phyloP scores from a whole-genome alignment of 2,797 vertebrate genomes.

The Sebastes matsubarae region DNA sequence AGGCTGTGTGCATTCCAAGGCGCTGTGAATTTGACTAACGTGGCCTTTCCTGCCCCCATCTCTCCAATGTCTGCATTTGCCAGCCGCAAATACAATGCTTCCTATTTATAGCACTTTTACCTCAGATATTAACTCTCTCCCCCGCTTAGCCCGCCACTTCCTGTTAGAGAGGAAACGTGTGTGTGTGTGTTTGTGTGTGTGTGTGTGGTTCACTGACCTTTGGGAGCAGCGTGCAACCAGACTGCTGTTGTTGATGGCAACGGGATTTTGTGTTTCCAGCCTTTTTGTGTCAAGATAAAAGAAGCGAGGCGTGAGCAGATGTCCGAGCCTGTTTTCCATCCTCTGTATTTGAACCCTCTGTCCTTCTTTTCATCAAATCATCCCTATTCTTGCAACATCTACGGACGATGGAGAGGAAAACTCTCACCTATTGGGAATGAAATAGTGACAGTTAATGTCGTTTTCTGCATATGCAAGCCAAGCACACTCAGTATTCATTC shows the following conservation, averaged over 20 bases:
- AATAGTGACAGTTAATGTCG: neutral
- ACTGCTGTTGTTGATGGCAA: slow-evolving; percentile 58
- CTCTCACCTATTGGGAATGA: neutral
- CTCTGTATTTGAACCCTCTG: neutral
- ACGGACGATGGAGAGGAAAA: neutral
- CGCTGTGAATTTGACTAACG: slow-evolving; percentile 61
- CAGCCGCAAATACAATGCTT: slow-evolving; percentile 70
- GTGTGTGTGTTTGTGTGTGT: slow-evolving; percentile 27
- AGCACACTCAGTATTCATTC: slow-evolving; percentile 21
- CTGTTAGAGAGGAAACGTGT: slow-evolving; percentile 71
- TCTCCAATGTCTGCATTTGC: slow-evolving; percentile 50
- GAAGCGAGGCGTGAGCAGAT: slow-evolving; percentile 44
- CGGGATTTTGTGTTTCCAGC: slow-evolving; percentile 61
- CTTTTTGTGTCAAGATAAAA: slow-evolving; percentile 50
- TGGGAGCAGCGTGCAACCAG: slow-evolving; percentile 39
- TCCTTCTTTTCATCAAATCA: slow-evolving; percentile 3
- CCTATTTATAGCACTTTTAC: slow-evolving; percentile 80
- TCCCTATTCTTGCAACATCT: neutral
- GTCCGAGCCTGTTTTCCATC: slow-evolving; percentile 12
- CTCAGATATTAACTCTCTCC: slow-evolving; percentile 76
- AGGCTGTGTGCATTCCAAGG: slow-evolving; percentile 40
- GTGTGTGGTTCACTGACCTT: slow-evolving; percentile 66
- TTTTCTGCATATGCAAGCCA: slow-evolving; percentile 12
- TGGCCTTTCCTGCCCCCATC: slow-evolving; percentile 63
- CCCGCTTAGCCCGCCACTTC: slow-evolving; percentile 65